A percentile compares a stretch with the other conserved stretches of the same genome.
phyloP scores from a whole-genome alignment of 2,888 invertebrate genomes.

The Shargacucullia verbasci region DNA sequence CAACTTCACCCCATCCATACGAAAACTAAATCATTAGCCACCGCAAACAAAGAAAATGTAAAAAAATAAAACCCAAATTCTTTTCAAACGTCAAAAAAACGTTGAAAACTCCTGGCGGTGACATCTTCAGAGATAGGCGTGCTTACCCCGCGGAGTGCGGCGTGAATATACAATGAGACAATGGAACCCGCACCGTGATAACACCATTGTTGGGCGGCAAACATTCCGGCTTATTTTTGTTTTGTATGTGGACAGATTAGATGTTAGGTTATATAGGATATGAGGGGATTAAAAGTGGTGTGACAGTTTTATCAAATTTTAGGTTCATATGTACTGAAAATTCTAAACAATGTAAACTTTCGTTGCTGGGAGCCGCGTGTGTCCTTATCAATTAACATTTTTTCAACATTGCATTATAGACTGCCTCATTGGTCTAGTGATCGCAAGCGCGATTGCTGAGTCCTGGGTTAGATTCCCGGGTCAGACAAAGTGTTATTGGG shows the following conservation, averaged over 20 bases:
- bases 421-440: too few relatives aligned
- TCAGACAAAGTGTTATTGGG: too few relatives aligned
- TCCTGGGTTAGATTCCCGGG: too few relatives aligned
- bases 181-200: constrained; percentile 52
- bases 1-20: constrained; percentile 7
- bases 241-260: constrained; percentile 43
- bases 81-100: constrained; percentile 53
- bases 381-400: too few relatives aligned
- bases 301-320: background rate
- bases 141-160: constrained; percentile 47
- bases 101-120: constrained; percentile 46
- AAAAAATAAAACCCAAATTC: constrained; percentile 35
- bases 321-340: too few relatives aligned
- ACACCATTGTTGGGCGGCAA: constrained; percentile 47
- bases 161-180: constrained; percentile 58
- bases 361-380: too few relatives aligned
- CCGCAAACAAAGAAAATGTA: constrained; percentile 27
- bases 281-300: constrained; percentile 3
- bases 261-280: constrained; percentile 11
- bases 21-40: constrained; percentile 49
- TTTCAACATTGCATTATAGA: too few relatives aligned
- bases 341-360: too few relatives aligned
- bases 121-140: constrained; percentile 56
- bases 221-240: constrained; percentile 42
- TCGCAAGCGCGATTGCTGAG: too few relatives aligned